Percentiles rank a stretch among this genome's conserved stretches.
These are phyloP conservation scores for Cheilosia grossa DNA, from an alignment of 2,888 invertebrate species.

Conservation along the genomic window DNA sequence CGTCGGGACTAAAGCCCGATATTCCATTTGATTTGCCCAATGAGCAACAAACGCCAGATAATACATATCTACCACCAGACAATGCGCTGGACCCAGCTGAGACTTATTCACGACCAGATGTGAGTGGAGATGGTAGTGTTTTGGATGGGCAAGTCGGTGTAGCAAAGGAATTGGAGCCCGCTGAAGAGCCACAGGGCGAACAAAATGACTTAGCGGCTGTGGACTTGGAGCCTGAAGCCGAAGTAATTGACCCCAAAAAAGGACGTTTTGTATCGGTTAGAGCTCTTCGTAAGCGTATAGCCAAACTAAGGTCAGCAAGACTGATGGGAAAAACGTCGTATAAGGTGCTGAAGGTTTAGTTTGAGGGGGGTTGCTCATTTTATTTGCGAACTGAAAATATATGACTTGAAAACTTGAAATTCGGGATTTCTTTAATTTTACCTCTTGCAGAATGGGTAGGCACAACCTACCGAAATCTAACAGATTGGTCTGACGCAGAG, in stretches of 20 bases:
- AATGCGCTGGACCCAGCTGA: slow-evolving; percentile 39
- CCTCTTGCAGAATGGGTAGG: no score
- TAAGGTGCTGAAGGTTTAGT: slow-evolving; percentile 30
- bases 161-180: not conserved
- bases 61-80: slow-evolving; percentile 67
- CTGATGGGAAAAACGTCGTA: not conserved
- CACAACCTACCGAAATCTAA: no score
- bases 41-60: slow-evolving; percentile 48
- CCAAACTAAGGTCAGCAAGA: slow-evolving; percentile 34
- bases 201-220: slow-evolving; percentile 14
- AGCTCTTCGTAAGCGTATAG: slow-evolving; percentile 28
- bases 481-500: no score
- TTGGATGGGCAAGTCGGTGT: slow-evolving; percentile 2
- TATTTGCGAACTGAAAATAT: slow-evolving; percentile 9
- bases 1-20: slow-evolving; percentile 59
- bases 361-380: slow-evolving; percentile 15
- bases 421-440: no score
- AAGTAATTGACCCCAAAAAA: slow-evolving; percentile 21
- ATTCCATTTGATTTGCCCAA: slow-evolving; percentile 62
- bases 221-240: slow-evolving; percentile 40
- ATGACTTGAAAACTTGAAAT: not conserved
- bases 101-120: slow-evolving; percentile 56
- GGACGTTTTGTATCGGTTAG: slow-evolving; percentile 33
- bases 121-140: slow-evolving; percentile 27
- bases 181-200: not conserved